Evolutionary conservation across 2,888 invertebrate genomes (phyloP), one percentile per base, ranked within the genome.

Genomic region (Odontocerum albicorne): DNA sequence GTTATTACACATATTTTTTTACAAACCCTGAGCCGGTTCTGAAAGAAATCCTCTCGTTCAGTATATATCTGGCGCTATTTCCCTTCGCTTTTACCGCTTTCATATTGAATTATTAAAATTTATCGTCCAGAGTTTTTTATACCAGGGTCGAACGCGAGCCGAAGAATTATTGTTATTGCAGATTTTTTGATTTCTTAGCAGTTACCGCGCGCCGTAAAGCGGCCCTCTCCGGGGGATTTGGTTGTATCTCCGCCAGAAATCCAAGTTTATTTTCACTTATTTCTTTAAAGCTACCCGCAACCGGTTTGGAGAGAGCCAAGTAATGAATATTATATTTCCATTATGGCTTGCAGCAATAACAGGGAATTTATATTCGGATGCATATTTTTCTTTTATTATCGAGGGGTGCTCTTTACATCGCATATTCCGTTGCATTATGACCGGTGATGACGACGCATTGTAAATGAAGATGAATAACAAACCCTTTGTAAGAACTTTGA

Each of bases 161-260:
- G 67, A 67, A 70, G 70, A 72, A 70, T 70, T 74, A 72, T 68
- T 72, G 68, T 72, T 71, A 71, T 67, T 65, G 69, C 64, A 62
- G 61, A 62, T 63, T 64, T 63, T 63, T 62, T 62, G 61, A 61
- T 63, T 62, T 62, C 60, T 63, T 55, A 59, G 59, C 60, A 57
- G 57, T 55, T 52, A 50, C 51, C 55, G 56, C 51, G 15, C 38
- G 35, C 44, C 39, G 33, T 21, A 31, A 38, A 52, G 31, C 20
- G 57, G 49, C 46, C 45, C 40, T 38, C 31, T 33, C 38, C 49
- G 33, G 36, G 59, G 55, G 55, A 52, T 44, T 59, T 21, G 39
- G 55, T 46, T 51, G 35, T 38, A 35, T 55, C 31, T 36, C 31
- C 27, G 22, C 10, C n/a, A 45, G 43, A 46, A 56, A 39, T 45